Evolutionary conservation across 2,113 vertebrate genomes (phyloP).

Genomic region (Spea bombifrons): DNA sequence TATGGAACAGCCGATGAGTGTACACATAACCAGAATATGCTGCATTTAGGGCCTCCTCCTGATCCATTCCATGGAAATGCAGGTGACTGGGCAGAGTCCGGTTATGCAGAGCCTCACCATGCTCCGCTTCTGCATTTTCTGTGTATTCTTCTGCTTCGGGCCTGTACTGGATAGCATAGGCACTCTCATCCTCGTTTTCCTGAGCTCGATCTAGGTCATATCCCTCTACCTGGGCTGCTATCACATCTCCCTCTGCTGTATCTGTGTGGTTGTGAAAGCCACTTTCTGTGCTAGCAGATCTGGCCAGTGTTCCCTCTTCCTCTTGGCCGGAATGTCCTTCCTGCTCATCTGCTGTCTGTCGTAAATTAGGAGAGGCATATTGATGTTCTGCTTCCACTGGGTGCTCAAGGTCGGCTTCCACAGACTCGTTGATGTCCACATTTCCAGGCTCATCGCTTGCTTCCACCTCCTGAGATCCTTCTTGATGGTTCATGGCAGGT

Average conservation of each 20-base stretch:
- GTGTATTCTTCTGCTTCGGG: conserved; percentile 89
- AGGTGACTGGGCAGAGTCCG: conserved; percentile 68
- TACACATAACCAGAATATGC: conserved; percentile 89
- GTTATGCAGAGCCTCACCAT: conserved; percentile 68
- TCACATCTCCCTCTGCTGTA: conserved; percentile 86
- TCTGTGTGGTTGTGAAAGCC: conserved; percentile 94
- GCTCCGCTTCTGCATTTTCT: conserved; percentile 85
- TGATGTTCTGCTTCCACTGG: conserved; percentile 62
- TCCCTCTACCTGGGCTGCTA: conserved; percentile 66
- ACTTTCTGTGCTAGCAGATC: conserved; percentile 91
- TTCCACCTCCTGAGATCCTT: conserved; percentile 71
- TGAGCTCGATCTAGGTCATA: conserved; percentile 63
- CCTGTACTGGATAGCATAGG: conserved; percentile 73
- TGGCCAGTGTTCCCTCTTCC: conserved; percentile 77
- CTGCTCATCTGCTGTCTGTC: conserved; percentile 57
- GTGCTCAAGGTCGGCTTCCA: conserved; percentile 76
- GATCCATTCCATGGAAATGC: conserved; percentile 73
- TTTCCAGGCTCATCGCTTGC: conserved; percentile 65
- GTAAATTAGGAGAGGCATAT: conserved; percentile 53
- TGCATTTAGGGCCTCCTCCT: conserved; percentile 74
- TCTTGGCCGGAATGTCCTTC: conserved; percentile 65
- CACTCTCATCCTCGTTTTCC: conserved; percentile 73
- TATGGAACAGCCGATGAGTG: conserved; percentile 71
- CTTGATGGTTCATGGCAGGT: conserved; percentile 79
- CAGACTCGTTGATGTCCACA: conserved; percentile 73